Conservation (phyloP, 1,140 invertebrate genomes). For the Ptiloglossa arizonensis region DNA sequence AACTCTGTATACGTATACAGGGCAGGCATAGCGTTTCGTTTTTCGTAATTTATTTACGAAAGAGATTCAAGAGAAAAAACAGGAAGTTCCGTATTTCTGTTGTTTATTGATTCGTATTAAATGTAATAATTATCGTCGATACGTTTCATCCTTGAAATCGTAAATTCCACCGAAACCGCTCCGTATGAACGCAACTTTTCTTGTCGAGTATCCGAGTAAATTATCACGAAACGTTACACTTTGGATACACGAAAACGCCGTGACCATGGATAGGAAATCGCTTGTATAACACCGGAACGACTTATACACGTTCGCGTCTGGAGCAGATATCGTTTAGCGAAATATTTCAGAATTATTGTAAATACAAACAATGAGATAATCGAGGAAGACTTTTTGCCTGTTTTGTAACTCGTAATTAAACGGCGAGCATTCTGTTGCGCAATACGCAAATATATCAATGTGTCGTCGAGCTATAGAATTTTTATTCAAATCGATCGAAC, state of each 20-base stretch:
- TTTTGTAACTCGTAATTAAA: not conserved
- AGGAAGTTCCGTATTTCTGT: not conserved
- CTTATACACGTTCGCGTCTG: slow-evolving; percentile 3
- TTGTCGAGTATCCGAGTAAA: not conserved
- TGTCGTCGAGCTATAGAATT: too few relatives aligned
- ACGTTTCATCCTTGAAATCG: not conserved
- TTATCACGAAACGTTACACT: slow-evolving; percentile 8
- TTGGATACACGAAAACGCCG: slow-evolving; percentile 14
- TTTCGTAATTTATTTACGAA: too few relatives aligned
- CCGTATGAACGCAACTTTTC: not conserved
- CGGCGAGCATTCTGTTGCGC: not conserved
- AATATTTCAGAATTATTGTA: slow-evolving; percentile 7
- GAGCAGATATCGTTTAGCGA: not conserved
- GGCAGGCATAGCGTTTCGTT: too few relatives aligned
- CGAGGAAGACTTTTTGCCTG: not conserved
- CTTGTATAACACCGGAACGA: not conserved
- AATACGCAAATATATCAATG: too few relatives aligned
- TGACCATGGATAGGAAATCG: not conserved
- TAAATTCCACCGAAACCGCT: too few relatives aligned
- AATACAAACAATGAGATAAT: slow-evolving; percentile 2
- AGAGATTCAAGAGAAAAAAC: too few relatives aligned
- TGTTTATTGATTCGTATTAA: slow-evolving; percentile 10
- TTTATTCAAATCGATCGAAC: too few relatives aligned
- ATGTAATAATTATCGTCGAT: not conserved
- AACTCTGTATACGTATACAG: too few relatives aligned